phyloP scores from a whole-genome alignment of 2,888 invertebrate species.

The Platerodrilus igneus region DNA sequence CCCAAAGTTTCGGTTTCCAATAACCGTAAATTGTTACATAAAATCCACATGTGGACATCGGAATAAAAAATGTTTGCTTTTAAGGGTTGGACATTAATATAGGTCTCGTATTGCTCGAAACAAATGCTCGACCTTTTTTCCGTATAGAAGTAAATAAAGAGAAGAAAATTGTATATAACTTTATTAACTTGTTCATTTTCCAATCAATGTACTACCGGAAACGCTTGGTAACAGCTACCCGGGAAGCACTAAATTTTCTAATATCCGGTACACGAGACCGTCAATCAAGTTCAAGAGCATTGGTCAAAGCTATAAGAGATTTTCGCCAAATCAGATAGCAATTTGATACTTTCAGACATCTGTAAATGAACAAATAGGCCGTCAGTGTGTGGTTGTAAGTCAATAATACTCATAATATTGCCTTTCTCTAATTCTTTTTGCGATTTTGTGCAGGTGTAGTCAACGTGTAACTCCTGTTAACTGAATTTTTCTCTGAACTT shows the following conservation, averaged over 20 bases:
- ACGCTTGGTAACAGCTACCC: constrained; percentile 9
- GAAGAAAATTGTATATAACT: constrained; percentile 9
- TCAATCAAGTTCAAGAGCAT: constrained; percentile 15
- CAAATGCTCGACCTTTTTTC: constrained; percentile 23
- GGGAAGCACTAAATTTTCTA: constrained; percentile 16
- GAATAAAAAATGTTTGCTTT: constrained; percentile 42
- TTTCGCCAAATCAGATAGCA: constrained; percentile 7
- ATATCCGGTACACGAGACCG: constrained; percentile 13
- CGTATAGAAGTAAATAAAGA: constrained; percentile 6
- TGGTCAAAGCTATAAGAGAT: constrained; percentile 13
- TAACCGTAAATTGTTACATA: constrained; percentile 45
- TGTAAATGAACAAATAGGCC: constrained; percentile 10
- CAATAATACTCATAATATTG: constrained; percentile 15
- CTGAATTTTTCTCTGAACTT: no score
- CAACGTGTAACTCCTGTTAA: no score
- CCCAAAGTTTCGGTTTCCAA: constrained; percentile 43
- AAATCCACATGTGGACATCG: constrained; percentile 43
- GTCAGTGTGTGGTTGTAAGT: constrained; percentile 9
- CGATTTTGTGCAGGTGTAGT: constrained; percentile 13
- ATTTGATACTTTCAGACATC: constrained; percentile 7
- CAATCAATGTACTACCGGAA: constrained; percentile 24
- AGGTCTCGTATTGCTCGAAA: constrained; percentile 30
- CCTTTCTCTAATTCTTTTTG: constrained; percentile 9
- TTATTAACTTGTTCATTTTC: constrained; percentile 28
- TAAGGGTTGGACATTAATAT: constrained; percentile 38